Conservation (phyloP, 2,113 vertebrate species). For the Antidorcas marsupialis region DNA sequence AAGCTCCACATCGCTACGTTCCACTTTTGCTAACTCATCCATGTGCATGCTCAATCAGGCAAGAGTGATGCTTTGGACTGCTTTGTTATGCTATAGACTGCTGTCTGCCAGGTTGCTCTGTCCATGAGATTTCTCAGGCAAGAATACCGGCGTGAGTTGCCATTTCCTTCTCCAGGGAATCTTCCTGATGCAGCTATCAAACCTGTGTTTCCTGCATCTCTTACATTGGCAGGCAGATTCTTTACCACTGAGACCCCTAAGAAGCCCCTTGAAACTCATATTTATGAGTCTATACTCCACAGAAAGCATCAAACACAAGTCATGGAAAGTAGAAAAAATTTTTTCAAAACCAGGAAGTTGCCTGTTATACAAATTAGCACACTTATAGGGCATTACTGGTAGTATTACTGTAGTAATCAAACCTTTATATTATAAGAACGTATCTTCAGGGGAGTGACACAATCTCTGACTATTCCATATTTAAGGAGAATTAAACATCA, state of each 20-base stretch:
- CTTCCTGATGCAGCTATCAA: background rate
- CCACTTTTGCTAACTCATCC: background rate
- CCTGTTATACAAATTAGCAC: background rate
- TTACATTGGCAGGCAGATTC: background rate
- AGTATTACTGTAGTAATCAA: background rate
- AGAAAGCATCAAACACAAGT: background rate
- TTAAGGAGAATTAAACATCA: background rate
- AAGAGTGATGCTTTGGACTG: background rate
- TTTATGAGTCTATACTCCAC: background rate
- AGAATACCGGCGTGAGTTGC: background rate
- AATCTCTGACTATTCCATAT: background rate
- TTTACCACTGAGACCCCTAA: background rate
- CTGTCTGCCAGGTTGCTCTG: background rate
- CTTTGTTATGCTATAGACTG: background rate
- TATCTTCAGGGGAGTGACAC: background rate
- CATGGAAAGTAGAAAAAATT: background rate
- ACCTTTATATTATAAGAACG: background rate
- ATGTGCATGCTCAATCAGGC: background rate
- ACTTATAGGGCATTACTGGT: background rate
- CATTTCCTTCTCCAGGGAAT: background rate
- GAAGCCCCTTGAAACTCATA: background rate
- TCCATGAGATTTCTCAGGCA: background rate
- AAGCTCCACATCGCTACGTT: background rate
- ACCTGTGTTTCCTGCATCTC: background rate
- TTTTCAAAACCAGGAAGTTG: background rate